Evolutionary conservation across 2,113 vertebrate genomes (phyloP).

Genomic region (Collichthys lucidus): DNA sequence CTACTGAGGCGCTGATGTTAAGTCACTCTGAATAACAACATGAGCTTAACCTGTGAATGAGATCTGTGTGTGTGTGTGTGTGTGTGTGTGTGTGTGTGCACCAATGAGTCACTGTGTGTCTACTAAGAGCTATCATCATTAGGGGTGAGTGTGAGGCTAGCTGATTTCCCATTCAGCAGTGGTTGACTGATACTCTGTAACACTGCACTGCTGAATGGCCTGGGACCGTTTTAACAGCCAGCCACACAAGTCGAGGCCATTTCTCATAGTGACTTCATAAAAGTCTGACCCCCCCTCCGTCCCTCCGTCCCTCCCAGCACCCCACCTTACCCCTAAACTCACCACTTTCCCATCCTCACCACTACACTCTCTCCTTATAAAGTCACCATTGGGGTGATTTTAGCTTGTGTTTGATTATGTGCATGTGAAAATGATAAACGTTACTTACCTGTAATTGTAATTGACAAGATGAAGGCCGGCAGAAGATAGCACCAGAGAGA

Average conservation of each 20-base stretch:
- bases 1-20: constrained; percentile 50
- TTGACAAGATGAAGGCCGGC: constrained; percentile 8
- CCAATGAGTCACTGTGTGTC: constrained; percentile 24
- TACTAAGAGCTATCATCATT: constrained; percentile 65
- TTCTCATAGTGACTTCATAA: constrained; percentile 79
- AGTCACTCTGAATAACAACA: constrained; percentile 56
- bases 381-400: constrained; percentile 24
- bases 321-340: constrained; percentile 35
- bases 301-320: not conserved
- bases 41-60: constrained; percentile 39
- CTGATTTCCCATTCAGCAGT: constrained; percentile 56
- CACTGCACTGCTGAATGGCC: constrained; percentile 63
- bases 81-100: not conserved
- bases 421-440: not conserved
- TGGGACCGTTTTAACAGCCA: constrained; percentile 69
- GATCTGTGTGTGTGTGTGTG: constrained; percentile 1
- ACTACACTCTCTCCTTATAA: constrained; percentile 3
- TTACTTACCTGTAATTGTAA: constrained; percentile 70
- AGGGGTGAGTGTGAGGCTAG: constrained; percentile 67
- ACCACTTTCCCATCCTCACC: not conserved
- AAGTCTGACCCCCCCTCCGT: constrained; percentile 62
- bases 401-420: constrained; percentile 13
- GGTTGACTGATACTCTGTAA: constrained; percentile 66
- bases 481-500: constrained; percentile 3
- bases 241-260: constrained; percentile 78